Evolutionary conservation across 1,140 invertebrate species (phyloP).

Genomic region (Bactericera cockerelli): DNA sequence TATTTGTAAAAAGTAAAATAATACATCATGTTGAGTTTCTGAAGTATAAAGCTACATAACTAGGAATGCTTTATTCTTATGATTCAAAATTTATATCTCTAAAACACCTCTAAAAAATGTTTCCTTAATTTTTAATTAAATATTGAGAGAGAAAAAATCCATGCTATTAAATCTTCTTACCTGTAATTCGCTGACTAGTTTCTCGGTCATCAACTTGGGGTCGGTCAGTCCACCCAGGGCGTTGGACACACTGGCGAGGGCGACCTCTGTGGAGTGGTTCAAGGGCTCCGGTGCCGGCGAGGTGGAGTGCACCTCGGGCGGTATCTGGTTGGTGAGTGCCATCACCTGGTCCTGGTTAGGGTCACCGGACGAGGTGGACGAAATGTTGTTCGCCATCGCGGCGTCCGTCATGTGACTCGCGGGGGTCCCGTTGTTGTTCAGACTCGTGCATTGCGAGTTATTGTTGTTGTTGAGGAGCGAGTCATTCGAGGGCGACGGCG

Average conservation of each 20-base stretch:
- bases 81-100: no score
- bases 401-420: not conserved
- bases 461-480: slow-evolving; percentile 9
- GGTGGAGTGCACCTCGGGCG: not conserved
- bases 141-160: no score
- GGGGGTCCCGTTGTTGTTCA: slow-evolving; percentile 11
- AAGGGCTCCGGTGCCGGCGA: slow-evolving; percentile 12
- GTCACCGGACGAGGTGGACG: not conserved
- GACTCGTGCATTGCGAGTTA: slow-evolving; percentile 8
- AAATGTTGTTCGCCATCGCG: not conserved
- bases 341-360: slow-evolving; percentile 10
- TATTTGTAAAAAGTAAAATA: no score
- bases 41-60: no score
- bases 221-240: slow-evolving; percentile 17
- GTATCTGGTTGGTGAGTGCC: slow-evolving; percentile 6
- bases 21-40: no score
- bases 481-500: slow-evolving; percentile 13
- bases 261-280: slow-evolving; percentile 15
- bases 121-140: no score
- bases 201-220: slow-evolving; percentile 25
- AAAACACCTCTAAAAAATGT: no score
- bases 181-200: slow-evolving; percentile 26
- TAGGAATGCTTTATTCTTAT: no score
- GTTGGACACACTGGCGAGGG: slow-evolving; percentile 16
- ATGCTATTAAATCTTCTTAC: no score